Evolutionary conservation across 2,888 invertebrate species (phyloP), one percentile per base, ranked within the genome.

Genomic region (Thera britannica): DNA sequence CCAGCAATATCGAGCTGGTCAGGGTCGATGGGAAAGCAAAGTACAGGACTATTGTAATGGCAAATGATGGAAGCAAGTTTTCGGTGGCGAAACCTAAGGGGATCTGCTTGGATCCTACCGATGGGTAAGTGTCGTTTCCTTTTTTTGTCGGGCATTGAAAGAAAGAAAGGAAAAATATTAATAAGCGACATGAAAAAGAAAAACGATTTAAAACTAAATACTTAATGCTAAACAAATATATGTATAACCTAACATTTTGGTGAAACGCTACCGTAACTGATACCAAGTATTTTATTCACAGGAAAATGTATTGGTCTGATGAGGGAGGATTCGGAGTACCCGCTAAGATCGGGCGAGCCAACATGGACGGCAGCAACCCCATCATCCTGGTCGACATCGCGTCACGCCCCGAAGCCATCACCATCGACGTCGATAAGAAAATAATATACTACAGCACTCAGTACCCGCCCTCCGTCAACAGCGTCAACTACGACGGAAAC

Each of bases 251-350:
- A 23, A 23, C 23, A n/a, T n/a, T 48, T n/a, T n/a, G 5, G 5
- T 51, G 7, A 7, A 23, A 8, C 6, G 7, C 2, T 5, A 34
- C n/a, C 9, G 11, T 23, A 49, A 38, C 38, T 62, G 2, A 62
- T 35, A 23, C n/a, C 9, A 11, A 5, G n/a, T n/a, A 9, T 56
- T 23, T 76, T 73, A 59, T 84, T 90, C 56, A 0, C 86, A 96
- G 96, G 44, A 97, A 97, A 90, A 90, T 99, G 41, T 99, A 98
- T 91, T 99, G 99, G 99, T 95, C 98, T 8, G 99, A 99, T 83
- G 97, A 98, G 75, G 99, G 99, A 8, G 98, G 98, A 7, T 96
- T 94, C 70, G 98, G 98, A 2, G 97, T 98, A 0, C 97, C 98
- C 0, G 95, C 96, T 0, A 99, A 99, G 89, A 96, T 99, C 44